A percentile compares a stretch with the other conserved stretches of the same genome.
Conservation (phyloP, 2,797 vertebrate genomes). For the Margarornis squamiger region DNA sequence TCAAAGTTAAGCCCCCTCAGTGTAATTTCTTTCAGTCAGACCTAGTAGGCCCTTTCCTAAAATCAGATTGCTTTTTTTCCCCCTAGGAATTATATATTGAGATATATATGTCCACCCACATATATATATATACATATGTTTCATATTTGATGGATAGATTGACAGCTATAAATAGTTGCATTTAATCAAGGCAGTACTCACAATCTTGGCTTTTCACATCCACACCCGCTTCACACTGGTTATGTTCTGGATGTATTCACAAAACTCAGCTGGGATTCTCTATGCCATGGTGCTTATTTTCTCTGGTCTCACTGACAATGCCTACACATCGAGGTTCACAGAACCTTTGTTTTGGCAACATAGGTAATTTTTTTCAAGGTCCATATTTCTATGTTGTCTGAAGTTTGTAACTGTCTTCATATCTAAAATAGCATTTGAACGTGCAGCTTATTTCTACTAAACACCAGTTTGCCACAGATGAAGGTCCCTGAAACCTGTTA, state of each 20-base stretch:
- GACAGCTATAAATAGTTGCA: neutral
- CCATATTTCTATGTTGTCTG: neutral
- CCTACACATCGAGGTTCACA: neutral
- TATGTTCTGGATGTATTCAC: neutral
- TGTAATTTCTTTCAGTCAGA: neutral
- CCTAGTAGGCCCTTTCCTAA: neutral
- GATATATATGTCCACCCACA: neutral
- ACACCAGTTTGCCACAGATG: neutral
- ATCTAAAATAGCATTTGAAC: neutral
- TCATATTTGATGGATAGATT: neutral
- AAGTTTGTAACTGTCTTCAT: neutral
- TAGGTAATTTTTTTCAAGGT: neutral
- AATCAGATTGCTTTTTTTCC: neutral
- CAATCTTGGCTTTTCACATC: neutral
- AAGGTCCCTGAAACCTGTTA: neutral
- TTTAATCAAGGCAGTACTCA: neutral
- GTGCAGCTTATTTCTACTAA: neutral
- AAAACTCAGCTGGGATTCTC: neutral
- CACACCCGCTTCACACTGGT: neutral
- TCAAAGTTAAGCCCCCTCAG: neutral
- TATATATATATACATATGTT: neutral
- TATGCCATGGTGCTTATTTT: neutral
- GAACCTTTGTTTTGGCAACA: neutral
- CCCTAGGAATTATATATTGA: neutral
- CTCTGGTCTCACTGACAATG: neutral